Evolutionary conservation across 1,140 invertebrate species (phyloP), one percentile per base, ranked within the genome.

Genomic region (Carposina sasakii): DNA sequence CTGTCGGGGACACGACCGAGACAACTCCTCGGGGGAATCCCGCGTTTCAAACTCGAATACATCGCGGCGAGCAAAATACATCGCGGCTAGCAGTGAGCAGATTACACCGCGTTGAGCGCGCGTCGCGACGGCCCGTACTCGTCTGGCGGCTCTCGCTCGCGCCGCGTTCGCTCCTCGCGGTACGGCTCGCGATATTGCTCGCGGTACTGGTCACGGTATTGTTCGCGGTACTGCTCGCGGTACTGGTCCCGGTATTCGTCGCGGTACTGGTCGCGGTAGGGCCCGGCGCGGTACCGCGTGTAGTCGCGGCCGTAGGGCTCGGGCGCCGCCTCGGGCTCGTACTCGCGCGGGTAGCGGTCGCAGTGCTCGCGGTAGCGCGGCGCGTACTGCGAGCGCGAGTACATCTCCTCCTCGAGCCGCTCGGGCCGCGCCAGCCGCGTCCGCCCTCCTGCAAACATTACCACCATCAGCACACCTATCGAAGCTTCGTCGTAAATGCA

Each of bases 401-500:
- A 86, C 54, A 84, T 83, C 60, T 86, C 84, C 52, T 86, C 84
- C 57, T 86, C 78, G 28, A 81, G 67, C 5, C 81, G 71, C 59
- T 79, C 81, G 47, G 73, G 62, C 50, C 84, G 66, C 48, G 71
- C 54, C 55, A 69, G 64, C 40, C 74, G 69, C 50, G 71, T 65
- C 59, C 84, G 63, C 53, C 67, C 66, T 45, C 81, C 75, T 84
- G 64, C 1, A 54, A 52, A 44, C 48, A 47, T 39, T 33, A 19
- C 1, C 15, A 26, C 31, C n/a, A n/a, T 41, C 12, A 19, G 37
- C 5, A 3, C 34, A n/a, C 12, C 19, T 23, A 17, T 28, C 24
- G 12, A 28, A 28, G 12, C 24, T 5, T 5, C 12, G 6, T 12
- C 24, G 16, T n/a, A 26, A 21, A 26, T 28, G 41, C 37, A 21